Evolutionary conservation across 2,797 vertebrate species (phyloP), one percentile per base, ranked within the genome.

Genomic region (Lemur catta): DNA sequence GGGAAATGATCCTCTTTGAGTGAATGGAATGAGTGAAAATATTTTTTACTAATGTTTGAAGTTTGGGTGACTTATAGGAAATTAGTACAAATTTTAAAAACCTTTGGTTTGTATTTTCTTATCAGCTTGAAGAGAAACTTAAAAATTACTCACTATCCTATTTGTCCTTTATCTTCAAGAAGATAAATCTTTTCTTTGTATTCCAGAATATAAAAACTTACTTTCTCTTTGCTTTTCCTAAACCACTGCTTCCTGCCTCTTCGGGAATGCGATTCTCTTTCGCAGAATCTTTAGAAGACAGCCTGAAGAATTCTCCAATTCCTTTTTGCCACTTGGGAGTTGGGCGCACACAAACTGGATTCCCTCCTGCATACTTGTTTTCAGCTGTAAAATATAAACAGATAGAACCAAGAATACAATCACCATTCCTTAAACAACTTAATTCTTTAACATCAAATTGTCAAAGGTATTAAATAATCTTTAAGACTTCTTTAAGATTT

Each of bases 281-380:
- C 97, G 98, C 99, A 0, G 98, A 98, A 57, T 97, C 98, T 93
- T 98, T 98, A 24, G 99, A 67, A 0, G 99, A 98, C 0, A 98
- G 98, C 0, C 98, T 98, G 38, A 99, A 99, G 98, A 99, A 99
- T 55, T 99, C 99, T 12, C 99, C 99, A 14, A 99, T 99, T 67
- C 99, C 99, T 94, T 99, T 99, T 97, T 99, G 99, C 99, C 99
- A 99, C 43, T 97, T 97, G 0, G 99, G 99, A 0, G 99, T 99
- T 52, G 99, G 99, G 7, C 99, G 98, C 4, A 98, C 97, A 94
- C 99, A 99, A 50, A 99, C 99, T 0, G 99, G 99, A 97, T 99
- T 99, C 0, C 99, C 99, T 0, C 99, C 99, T 0, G 98, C 98
- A 7, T 99, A 99, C 72, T 99, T 99, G 84, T 24, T 74, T 97